Conservation (phyloP, 2,797 vertebrate species). For the Diglossa cyanea region DNA sequence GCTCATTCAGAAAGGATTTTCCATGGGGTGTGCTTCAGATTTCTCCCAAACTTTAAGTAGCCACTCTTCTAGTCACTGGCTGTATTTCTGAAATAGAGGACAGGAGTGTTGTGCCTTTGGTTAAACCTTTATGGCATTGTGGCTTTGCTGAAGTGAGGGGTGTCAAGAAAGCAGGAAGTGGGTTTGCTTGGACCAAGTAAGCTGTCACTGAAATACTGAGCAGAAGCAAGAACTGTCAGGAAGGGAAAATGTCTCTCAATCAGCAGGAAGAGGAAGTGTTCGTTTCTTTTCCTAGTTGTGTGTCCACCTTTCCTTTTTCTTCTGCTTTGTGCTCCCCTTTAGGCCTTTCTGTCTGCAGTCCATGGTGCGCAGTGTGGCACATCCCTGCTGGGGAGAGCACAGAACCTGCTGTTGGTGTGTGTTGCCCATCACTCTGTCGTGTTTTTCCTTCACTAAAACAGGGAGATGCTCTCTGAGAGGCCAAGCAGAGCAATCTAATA, state of each 20-base stretch:
- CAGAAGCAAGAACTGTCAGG: background rate
- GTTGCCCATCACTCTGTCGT: fast-evolving
- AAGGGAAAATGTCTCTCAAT: background rate
- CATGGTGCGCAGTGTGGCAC: fast-evolving
- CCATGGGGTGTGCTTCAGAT: background rate
- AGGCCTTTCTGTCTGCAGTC: background rate
- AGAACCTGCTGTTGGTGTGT: background rate
- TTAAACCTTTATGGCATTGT: background rate
- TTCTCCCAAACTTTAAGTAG: background rate
- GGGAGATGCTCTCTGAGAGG: background rate
- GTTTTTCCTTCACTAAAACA: fast-evolving
- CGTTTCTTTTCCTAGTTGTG: background rate
- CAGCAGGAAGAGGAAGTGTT: background rate
- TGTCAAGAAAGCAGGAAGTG: background rate
- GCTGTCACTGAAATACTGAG: background rate
- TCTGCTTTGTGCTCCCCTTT: background rate
- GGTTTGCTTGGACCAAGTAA: background rate
- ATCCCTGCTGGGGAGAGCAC: background rate
- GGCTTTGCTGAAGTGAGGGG: background rate
- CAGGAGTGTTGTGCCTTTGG: background rate
- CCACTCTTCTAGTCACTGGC: background rate
- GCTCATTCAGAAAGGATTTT: background rate
- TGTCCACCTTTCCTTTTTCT: background rate
- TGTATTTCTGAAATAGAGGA: background rate
- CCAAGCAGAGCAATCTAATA: background rate